A percentile compares a stretch with the other conserved stretches of the same genome.
phyloP scores from a whole-genome alignment of 1,140 invertebrate genomes.

The Dendrolimus kikuchii region DNA sequence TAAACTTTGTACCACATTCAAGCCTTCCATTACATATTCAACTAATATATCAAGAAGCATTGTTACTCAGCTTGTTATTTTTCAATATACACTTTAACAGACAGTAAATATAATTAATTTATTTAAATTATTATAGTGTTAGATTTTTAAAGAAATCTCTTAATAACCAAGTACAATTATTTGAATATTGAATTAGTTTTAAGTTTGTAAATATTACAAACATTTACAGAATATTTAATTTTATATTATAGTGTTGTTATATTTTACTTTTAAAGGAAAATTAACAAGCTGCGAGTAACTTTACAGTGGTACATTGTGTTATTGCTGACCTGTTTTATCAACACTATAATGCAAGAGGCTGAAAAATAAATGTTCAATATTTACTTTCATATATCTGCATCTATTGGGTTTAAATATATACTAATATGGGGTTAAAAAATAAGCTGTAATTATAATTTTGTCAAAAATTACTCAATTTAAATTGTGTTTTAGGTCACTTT shows the following conservation, averaged over 20 bases:
- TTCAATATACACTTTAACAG: slow-evolving; percentile 4
- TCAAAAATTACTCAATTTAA: no score
- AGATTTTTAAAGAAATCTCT: no score
- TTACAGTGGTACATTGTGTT: slow-evolving; percentile 40
- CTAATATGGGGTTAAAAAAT: not conserved
- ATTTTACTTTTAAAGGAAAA: slow-evolving; percentile 13
- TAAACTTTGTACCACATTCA: slow-evolving; percentile 48
- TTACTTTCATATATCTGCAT: no score
- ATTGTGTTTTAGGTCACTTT: no score
- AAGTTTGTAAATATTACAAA: slow-evolving; percentile 1
- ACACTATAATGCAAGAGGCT: slow-evolving; percentile 48
- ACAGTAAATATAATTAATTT: no score
- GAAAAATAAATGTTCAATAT: slow-evolving; percentile 49
- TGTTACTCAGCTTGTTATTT: slow-evolving; percentile 32
- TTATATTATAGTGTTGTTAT: not conserved
- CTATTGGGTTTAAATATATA: slow-evolving; percentile 12
- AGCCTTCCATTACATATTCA: slow-evolving; percentile 24
- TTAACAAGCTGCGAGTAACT: slow-evolving; percentile 33
- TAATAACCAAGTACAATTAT: not conserved
- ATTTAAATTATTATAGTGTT: no score
- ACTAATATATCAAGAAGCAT: slow-evolving; percentile 44
- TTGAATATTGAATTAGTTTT: slow-evolving; percentile 2
- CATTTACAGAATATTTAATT: no score
- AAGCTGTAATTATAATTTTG: no score
- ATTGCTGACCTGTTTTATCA: slow-evolving; percentile 52